phyloP scores from a whole-genome alignment of 1,140 invertebrate species.

The Micrasema longulum region DNA sequence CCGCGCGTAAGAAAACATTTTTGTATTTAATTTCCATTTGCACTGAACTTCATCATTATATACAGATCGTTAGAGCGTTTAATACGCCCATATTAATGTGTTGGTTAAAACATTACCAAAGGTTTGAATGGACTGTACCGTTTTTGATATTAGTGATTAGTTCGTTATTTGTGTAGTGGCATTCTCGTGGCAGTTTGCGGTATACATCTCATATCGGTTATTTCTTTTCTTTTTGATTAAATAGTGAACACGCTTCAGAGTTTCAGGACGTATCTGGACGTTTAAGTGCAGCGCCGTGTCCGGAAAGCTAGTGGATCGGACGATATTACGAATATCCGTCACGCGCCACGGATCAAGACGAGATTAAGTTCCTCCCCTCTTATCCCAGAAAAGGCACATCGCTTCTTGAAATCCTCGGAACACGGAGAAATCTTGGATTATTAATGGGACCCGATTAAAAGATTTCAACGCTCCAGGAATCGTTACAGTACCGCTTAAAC shows the following conservation, averaged over 20 bases:
- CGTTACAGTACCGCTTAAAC: neutral
- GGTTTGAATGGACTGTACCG: no score
- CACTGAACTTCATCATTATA: no score
- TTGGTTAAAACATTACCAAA: no score
- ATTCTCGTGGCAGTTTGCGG: no score
- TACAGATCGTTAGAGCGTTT: no score
- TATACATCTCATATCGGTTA: no score
- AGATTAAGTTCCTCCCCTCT: neutral
- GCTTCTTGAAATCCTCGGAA: constrained; percentile 7
- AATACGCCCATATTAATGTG: no score
- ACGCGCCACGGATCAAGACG: constrained; percentile 2
- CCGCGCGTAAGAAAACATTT: no score
- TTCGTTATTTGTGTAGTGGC: no score
- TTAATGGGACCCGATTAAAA: constrained; percentile 11
- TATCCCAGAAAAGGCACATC: constrained; percentile 1
- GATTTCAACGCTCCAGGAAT: constrained; percentile 17
- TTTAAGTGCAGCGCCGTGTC: neutral
- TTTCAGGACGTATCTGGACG: neutral
- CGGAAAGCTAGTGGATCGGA: neutral
- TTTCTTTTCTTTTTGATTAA: no score
- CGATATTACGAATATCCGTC: constrained; percentile 16
- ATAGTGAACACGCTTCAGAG: neutral
- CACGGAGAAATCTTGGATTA: constrained; percentile 14
- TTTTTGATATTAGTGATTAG: no score
- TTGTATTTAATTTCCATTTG: no score